These are phyloP conservation scores for Helleia helle DNA, from an alignment of 2,888 invertebrate species.

Conservation along the genomic window DNA sequence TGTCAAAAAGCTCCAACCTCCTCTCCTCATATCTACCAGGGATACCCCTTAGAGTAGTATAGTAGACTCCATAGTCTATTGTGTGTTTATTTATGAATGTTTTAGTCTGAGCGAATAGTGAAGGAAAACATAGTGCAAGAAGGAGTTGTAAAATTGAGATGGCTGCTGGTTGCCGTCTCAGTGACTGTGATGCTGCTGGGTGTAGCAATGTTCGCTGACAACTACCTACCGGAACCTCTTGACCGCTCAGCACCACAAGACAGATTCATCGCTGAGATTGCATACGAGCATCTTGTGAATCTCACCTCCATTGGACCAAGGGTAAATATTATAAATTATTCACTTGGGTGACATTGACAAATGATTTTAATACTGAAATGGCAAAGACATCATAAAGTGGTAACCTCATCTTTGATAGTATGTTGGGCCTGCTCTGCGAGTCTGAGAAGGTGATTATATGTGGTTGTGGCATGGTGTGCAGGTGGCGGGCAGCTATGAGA, in stretches of 20 bases:
- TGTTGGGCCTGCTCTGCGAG: too few relatives aligned
- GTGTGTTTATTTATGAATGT: too few relatives aligned
- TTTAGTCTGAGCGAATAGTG: conserved; percentile 18
- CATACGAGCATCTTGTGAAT: conserved; percentile 77
- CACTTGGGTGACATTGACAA: too few relatives aligned
- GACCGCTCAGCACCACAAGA: conserved; percentile 25
- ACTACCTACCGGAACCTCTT: conserved; percentile 72
- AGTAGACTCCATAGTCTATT: too few relatives aligned
- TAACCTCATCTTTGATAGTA: too few relatives aligned
- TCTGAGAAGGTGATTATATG: too few relatives aligned
- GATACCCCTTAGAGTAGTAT: too few relatives aligned
- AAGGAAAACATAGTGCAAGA: conserved; percentile 36
- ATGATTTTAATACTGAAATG: too few relatives aligned
- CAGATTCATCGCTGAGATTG: conserved; percentile 71
- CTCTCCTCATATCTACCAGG: too few relatives aligned
- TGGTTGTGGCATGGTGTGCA: too few relatives aligned
- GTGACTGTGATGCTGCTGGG: conserved; percentile 63
- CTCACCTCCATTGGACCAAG: conserved; percentile 76
- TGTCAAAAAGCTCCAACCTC: too few relatives aligned
- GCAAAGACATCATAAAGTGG: too few relatives aligned
- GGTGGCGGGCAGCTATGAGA: conserved; percentile 83
- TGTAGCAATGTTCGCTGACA: conserved; percentile 71
- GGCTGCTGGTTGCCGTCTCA: conserved; percentile 44
- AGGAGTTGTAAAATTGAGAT: conserved; percentile 35
- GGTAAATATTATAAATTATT: conserved; percentile 32